Conservation (phyloP, 2,113 vertebrate species). For the Pseudorhombus dupliciocellatus region DNA sequence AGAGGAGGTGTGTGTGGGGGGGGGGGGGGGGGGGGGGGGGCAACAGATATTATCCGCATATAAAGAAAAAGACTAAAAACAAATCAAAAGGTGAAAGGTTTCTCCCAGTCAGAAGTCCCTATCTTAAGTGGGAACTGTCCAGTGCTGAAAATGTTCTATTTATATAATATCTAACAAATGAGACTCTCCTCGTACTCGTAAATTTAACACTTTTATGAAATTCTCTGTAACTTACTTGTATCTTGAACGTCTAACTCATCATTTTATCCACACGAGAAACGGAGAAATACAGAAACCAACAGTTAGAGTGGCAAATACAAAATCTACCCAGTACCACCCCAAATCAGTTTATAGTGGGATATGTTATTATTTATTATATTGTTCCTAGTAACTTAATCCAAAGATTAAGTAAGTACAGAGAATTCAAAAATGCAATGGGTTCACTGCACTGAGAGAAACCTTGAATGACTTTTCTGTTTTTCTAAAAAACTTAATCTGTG, state of each 20-base stretch:
- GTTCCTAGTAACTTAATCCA: background rate
- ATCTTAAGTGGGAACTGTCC: constrained; percentile 61
- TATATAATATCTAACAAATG: background rate
- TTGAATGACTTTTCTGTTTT: background rate
- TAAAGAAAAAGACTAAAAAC: background rate
- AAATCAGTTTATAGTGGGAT: background rate
- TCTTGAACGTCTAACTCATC: too few species aligned
- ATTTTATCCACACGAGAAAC: too few species aligned
- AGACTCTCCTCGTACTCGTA: background rate
- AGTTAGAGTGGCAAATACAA: too few species aligned
- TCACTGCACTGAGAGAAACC: background rate
- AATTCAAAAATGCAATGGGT: background rate
- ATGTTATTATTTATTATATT: background rate
- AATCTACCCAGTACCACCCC: background rate
- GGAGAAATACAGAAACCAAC: too few species aligned
- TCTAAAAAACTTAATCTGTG: too few species aligned
- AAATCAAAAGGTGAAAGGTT: background rate
- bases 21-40: background rate
- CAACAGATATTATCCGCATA: background rate
- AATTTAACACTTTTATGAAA: background rate
- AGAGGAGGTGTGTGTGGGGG: background rate
- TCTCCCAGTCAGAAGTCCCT: background rate
- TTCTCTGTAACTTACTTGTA: background rate
- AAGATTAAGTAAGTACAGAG: background rate
- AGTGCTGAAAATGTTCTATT: constrained; percentile 57